phyloP scores from a whole-genome alignment of 2,888 invertebrate genomes.

The Oscheius sp. region DNA sequence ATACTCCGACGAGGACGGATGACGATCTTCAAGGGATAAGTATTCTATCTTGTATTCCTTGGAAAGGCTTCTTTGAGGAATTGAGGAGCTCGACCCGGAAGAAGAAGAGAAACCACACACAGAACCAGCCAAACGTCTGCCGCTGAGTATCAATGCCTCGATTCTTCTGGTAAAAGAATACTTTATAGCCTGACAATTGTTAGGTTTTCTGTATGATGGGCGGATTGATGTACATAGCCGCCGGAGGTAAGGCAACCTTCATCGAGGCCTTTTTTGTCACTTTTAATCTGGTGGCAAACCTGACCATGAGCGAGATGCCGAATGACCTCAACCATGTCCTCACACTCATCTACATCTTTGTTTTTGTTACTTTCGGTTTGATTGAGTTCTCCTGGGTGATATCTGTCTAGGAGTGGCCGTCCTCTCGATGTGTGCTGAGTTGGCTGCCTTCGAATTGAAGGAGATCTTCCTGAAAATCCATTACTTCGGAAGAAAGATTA shows the following conservation, averaged over 20 bases:
- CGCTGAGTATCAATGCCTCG: slow-evolving; percentile 72
- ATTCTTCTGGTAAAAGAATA: slow-evolving; percentile 58
- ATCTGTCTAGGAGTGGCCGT: slow-evolving; percentile 67
- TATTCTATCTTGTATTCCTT: neutral
- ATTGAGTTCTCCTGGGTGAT: neutral
- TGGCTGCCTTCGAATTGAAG: slow-evolving; percentile 72
- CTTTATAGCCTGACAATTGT: no score
- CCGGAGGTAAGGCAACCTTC: slow-evolving; percentile 69
- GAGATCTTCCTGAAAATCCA: slow-evolving; percentile 70
- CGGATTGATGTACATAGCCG: slow-evolving; percentile 69
- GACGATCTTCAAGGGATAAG: slow-evolving; percentile 21
- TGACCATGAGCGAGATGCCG: slow-evolving; percentile 73
- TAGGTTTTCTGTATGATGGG: slow-evolving; percentile 71
- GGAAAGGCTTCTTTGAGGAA: neutral
- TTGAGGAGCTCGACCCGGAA: slow-evolving; percentile 30
- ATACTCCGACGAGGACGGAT: slow-evolving; percentile 14
- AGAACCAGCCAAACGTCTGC: slow-evolving; percentile 57
- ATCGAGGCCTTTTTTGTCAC: slow-evolving; percentile 72
- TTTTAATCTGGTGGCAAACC: slow-evolving; percentile 72
- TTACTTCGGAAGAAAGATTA: slow-evolving; percentile 71
- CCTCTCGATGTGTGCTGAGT: slow-evolving; percentile 73
- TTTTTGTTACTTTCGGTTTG: slow-evolving; percentile 72
- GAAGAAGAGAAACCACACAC: slow-evolving; percentile 24
- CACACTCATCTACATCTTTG: slow-evolving; percentile 71
- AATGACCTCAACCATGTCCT: slow-evolving; percentile 65